Conservation (phyloP, 2,113 vertebrate species). For the Ceyx melanurus region DNA sequence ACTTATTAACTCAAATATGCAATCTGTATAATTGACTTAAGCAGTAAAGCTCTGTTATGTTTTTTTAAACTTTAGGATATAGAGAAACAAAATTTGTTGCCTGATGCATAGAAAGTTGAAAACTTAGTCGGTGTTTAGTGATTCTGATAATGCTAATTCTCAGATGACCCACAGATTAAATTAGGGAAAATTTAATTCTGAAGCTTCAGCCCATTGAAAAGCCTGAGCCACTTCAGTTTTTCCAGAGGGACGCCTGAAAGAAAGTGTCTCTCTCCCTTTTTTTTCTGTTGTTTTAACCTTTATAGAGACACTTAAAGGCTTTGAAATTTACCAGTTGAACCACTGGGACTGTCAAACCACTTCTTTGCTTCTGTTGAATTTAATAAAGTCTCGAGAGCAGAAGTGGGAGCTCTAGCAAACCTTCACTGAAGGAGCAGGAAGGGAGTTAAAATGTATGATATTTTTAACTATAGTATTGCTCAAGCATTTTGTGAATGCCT, state of each 20-base stretch:
- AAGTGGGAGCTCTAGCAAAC: background rate
- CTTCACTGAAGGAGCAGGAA: background rate
- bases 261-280: background rate
- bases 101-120: background rate
- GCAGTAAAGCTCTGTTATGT: background rate
- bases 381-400: background rate
- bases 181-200: background rate
- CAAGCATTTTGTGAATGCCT: background rate
- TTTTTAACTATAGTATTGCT: background rate
- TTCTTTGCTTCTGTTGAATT: background rate
- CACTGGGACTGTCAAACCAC: background rate
- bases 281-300: background rate
- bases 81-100: background rate
- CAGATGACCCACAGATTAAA: background rate
- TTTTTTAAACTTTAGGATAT: background rate
- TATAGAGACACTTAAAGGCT: background rate
- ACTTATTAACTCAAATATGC: background rate
- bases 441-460: background rate
- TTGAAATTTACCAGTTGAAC: background rate
- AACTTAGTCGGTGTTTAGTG: background rate
- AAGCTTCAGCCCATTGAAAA: background rate
- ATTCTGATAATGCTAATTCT: background rate
- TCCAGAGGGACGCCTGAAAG: background rate
- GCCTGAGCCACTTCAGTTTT: background rate
- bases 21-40: background rate